phyloP scores from a whole-genome alignment of 2,888 invertebrate genomes.

The Drosophila colorata region DNA sequence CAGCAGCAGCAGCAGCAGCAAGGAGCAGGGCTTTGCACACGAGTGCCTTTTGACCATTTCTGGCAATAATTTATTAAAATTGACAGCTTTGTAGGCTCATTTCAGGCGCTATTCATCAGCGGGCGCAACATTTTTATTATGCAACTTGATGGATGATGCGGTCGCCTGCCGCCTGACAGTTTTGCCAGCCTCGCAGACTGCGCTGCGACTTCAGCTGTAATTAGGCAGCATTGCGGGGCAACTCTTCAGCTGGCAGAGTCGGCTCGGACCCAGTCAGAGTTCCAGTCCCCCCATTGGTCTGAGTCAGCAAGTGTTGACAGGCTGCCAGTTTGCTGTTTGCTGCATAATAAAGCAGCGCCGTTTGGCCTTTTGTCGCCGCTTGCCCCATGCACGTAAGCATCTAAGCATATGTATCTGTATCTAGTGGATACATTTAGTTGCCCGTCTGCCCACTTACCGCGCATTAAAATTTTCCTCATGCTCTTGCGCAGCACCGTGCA shows the following conservation, averaged over 20 bases:
- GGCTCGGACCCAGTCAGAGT: conserved; percentile 8
- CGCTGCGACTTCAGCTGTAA: conserved; percentile 64
- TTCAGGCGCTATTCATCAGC: conserved; percentile 84
- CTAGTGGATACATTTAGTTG: conserved; percentile 25
- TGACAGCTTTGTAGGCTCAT: conserved; percentile 84
- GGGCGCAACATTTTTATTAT: conserved; percentile 82
- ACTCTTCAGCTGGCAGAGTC: conserved; percentile 19
- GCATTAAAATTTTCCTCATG: conserved; percentile 91
- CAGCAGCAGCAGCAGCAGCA: conserved; percentile 40
- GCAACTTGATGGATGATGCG: conserved; percentile 83
- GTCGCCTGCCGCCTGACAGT: conserved; percentile 73
- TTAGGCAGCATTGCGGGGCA: conserved; percentile 66
- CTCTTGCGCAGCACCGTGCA: conserved; percentile 91
- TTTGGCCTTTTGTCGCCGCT: conserved; percentile 45
- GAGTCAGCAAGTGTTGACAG: conserved; percentile 75
- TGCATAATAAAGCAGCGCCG: conserved; percentile 73
- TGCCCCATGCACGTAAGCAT: conserved; percentile 11
- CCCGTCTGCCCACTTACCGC: conserved; percentile 87
- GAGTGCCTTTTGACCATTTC: conserved; percentile 49
- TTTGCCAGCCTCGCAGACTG: conserved; percentile 48
- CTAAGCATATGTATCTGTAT: conserved; percentile 12
- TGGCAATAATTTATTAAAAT: conserved; percentile 84
- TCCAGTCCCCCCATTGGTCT: conserved; percentile 17
- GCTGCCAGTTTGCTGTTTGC: conserved; percentile 50
- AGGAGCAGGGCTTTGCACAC: conserved; percentile 16